These are phyloP conservation scores for Furcula furcula DNA, from an alignment of 2,888 invertebrate species.

Conservation along the genomic window DNA sequence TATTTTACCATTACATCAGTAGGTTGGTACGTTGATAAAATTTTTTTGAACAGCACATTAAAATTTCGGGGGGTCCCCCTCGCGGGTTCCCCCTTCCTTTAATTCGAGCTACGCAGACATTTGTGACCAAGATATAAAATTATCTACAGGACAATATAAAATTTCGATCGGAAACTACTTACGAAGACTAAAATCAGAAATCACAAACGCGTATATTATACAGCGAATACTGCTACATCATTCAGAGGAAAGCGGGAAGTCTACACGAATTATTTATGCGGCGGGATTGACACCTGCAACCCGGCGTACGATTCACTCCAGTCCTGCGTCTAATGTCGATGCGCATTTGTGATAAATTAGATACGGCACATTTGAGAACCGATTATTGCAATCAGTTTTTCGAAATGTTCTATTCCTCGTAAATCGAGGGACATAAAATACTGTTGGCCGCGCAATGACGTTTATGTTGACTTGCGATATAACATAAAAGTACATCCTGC, in stretches of 20 bases:
- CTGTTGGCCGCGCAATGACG: conserved; percentile 17
- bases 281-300: conserved; percentile 52
- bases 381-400: conserved; percentile 71
- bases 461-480: conserved; percentile 8
- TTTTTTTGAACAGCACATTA: too few relatives aligned
- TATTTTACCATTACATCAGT: too few relatives aligned
- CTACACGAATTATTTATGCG: conserved; percentile 46
- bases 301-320: conserved; percentile 25
- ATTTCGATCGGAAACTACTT: too few relatives aligned
- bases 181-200: conserved; percentile 33
- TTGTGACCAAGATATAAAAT: too few relatives aligned
- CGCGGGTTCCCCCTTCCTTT: too few relatives aligned
- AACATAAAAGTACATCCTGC: neutral
- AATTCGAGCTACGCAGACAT: too few relatives aligned
- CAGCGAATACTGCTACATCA: conserved; percentile 21
- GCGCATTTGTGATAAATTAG: conserved; percentile 70
- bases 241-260: conserved; percentile 38
- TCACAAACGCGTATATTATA: conserved; percentile 19
- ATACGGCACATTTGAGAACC: conserved; percentile 61
- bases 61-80: too few relatives aligned
- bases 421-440: conserved; percentile 38
- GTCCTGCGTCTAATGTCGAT: conserved; percentile 39
- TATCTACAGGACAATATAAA: too few relatives aligned
- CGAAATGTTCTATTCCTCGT: conserved; percentile 65
- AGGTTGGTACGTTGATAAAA: too few relatives aligned